Conservation (phyloP, 2,888 invertebrate genomes). For the Cecidostiba fungosa region DNA sequence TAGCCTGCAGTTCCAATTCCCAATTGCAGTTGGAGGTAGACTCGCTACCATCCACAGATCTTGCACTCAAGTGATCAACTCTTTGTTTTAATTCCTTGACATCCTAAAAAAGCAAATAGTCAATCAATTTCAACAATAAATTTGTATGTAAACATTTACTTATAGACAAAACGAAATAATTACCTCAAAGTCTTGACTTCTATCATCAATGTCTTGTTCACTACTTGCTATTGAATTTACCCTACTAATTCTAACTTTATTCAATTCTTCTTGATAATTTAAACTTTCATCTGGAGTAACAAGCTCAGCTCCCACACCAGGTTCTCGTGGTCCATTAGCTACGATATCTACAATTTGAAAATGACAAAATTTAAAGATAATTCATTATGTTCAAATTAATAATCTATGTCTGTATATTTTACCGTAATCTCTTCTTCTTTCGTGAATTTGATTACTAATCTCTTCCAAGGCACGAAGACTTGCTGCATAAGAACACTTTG, state of each 20-base stretch:
- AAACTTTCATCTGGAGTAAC: constrained; percentile 75
- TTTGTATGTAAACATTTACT: neutral
- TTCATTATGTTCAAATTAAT: constrained; percentile 14
- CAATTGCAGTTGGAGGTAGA: constrained; percentile 85
- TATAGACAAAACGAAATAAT: constrained; percentile 46
- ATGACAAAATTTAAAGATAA: constrained; percentile 38
- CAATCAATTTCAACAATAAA: neutral
- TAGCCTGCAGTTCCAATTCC: constrained; percentile 89
- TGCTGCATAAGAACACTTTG: constrained; percentile 91
- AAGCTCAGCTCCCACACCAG: constrained; percentile 85
- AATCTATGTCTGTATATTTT: constrained; percentile 64
- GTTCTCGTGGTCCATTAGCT: constrained; percentile 83
- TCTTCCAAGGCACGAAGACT: constrained; percentile 92
- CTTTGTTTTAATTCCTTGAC: constrained; percentile 86
- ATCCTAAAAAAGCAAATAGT: constrained; percentile 73
- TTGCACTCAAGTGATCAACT: constrained; percentile 87
- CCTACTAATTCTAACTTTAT: constrained; percentile 71
- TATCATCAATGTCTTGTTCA: constrained; percentile 71
- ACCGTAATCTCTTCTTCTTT: constrained; percentile 84
- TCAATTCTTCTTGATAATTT: constrained; percentile 73
- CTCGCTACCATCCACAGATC: constrained; percentile 88
- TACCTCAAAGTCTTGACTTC: constrained; percentile 74
- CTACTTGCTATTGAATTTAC: constrained; percentile 72
- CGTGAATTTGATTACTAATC: constrained; percentile 95
- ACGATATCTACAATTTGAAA: constrained; percentile 73